Base-by-base conservation (phyloP, 1,140 invertebrate genomes). In the Phenacoccus solenopsis region DNA sequence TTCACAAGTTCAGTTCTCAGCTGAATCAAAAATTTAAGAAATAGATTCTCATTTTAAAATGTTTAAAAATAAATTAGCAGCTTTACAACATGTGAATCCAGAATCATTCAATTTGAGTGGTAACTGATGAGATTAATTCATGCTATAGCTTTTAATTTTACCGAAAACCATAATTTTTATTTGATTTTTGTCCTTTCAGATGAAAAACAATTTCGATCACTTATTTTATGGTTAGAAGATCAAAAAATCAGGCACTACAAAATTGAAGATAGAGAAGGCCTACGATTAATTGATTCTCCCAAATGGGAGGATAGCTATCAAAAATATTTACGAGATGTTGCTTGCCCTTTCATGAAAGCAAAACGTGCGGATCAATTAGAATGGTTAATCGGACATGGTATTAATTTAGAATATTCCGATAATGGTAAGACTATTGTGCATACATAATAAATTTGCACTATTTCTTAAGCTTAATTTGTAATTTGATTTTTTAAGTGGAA, bases 151-250 rank as follows among this genome's bases (percentile, higher is more conserved):
- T 74, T 68, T 69, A 67, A 30, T 21, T 72, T 24, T 74, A 70
- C 21, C 68, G 13, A n/a, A 70, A 27, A 5, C 64, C 57, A 67
- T 24, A 69, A 70, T 68, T 71, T 73, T 73, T 67, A 76, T n/a
- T 13, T 61, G 25, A 20, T 21, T 20, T 67, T 69, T 28, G 22
- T 72, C 77, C 79, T 73, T 77, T 24, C 73, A 94, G 93, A 94
- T 81, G 83, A 86, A 74, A 84, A 86, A 71, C 84, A 90, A 74
- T 89, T 94, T 76, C 85, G 88, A 68, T 89, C 87, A 75, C 80
- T 94, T 28, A 83, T 96, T 21, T 76, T 90, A 0, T 98, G 95
- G 95, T 76, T 98, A 25, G 95, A 98, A 81, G 91, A 96, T 78
- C 92, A 96, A 78, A 95, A 93, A 80, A 95, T 97, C 73, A 86